Evolutionary conservation across 2,888 invertebrate genomes (phyloP).

Genomic region (Tanytarsus gracilentus): DNA sequence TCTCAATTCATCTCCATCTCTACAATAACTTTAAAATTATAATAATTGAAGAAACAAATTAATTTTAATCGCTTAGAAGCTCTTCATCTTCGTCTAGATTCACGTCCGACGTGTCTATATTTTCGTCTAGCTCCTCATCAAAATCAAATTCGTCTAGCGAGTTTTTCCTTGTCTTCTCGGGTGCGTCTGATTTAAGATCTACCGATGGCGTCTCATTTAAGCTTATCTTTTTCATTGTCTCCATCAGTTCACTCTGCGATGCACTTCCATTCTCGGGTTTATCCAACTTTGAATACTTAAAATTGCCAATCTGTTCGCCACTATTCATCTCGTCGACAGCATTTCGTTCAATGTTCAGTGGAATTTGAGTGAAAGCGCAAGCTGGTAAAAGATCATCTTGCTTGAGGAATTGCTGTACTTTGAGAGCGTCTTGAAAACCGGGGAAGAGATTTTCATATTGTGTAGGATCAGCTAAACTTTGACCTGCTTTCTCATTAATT

Average conservation of each 20-base stretch:
- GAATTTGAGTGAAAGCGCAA: conserved; percentile 45
- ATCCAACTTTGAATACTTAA: conserved; percentile 39
- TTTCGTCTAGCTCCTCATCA: conserved; percentile 76
- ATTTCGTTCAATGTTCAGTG: conserved; percentile 58
- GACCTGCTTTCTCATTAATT: conserved; percentile 82
- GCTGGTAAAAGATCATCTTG: conserved; percentile 47
- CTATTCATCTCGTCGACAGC: conserved; percentile 60
- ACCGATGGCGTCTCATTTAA: conserved; percentile 18
- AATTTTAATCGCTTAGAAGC: conserved; percentile 51
- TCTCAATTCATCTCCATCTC: no score
- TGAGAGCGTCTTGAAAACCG: conserved; percentile 61
- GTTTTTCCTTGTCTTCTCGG: conserved; percentile 35
- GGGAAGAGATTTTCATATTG: conserved; percentile 97
- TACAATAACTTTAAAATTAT: no score
- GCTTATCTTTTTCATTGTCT: conserved; percentile 11
- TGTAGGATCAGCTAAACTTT: conserved; percentile 89
- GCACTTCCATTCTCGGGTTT: conserved; percentile 9
- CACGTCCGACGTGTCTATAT: conserved; percentile 65
- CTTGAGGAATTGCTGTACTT: conserved; percentile 59
- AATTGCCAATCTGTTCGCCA: conserved; percentile 48
- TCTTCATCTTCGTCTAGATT: conserved; percentile 68
- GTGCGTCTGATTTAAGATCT: conserved; percentile 32
- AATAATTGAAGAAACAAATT: no score
- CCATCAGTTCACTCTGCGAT: conserved; percentile 22
- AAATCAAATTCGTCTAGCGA: conserved; percentile 46